These are phyloP conservation scores for Istiophorus platypterus DNA, from an alignment of 2,113 vertebrate genomes.

Conservation along the genomic window DNA sequence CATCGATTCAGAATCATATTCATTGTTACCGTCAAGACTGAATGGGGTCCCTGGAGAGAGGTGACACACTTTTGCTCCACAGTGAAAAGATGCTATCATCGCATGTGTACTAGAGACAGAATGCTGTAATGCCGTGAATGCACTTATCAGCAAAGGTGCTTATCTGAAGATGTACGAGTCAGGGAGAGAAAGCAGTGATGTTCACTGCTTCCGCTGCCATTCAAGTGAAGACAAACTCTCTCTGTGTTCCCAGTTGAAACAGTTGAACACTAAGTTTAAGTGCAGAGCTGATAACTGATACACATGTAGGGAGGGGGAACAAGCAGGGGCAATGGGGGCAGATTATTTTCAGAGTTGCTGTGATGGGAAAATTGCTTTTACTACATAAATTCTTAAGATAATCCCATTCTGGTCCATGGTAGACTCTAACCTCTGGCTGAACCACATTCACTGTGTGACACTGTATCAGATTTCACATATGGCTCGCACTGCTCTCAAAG, in stretches of 20 bases:
- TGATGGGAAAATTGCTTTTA: slow-evolving; percentile 37
- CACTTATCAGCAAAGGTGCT: slow-evolving; percentile 26
- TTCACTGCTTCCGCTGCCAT: background rate
- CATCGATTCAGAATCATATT: slow-evolving; percentile 26
- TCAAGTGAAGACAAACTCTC: background rate
- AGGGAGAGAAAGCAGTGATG: background rate
- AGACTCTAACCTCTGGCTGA: slow-evolving; percentile 68
- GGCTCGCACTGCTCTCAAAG: slow-evolving; percentile 67
- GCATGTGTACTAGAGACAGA: slow-evolving; percentile 8
- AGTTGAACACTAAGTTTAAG: slow-evolving; percentile 13
- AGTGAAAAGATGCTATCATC: slow-evolving; percentile 43
- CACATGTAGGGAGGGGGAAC: background rate
- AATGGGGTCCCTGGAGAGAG: slow-evolving; percentile 31
- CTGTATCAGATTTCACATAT: slow-evolving; percentile 73
- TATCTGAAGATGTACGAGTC: slow-evolving; percentile 31
- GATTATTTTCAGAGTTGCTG: slow-evolving; percentile 33
- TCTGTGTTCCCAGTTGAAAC: slow-evolving; percentile 3
- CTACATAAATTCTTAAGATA: slow-evolving; percentile 53
- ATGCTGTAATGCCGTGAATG: slow-evolving; percentile 13
- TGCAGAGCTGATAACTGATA: slow-evolving; percentile 1
- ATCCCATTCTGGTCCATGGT: slow-evolving; percentile 31
- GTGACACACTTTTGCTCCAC: background rate
- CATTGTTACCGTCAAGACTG: slow-evolving; percentile 10
- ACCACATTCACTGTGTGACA: slow-evolving; percentile 66
- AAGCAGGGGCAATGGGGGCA: background rate